Percentiles rank a stretch among this genome's conserved stretches.
Conservation (phyloP, 2,113 vertebrate genomes). For the Anser cygnoides region DNA sequence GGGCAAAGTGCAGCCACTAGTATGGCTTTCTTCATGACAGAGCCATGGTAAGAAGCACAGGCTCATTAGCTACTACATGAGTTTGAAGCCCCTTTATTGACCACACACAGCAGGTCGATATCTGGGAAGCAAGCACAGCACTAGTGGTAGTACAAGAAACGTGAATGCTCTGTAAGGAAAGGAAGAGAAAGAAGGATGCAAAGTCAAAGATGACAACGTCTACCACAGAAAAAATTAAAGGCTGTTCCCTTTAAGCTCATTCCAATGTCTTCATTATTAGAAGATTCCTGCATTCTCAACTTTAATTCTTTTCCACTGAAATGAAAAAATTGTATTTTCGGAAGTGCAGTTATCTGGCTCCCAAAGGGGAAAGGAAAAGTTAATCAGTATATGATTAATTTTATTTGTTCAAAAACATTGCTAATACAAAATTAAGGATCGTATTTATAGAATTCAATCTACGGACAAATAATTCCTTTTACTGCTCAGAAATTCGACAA, state of each 20-base stretch:
- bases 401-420: background rate
- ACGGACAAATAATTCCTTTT: background rate
- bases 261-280: background rate
- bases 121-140: background rate
- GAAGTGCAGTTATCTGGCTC: background rate
- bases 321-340: background rate
- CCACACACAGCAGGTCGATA: background rate
- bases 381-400: background rate
- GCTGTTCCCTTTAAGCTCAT: background rate
- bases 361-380: background rate
- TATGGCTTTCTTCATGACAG: background rate
- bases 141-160: background rate
- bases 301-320: background rate
- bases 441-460: background rate
- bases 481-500: background rate
- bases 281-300: background rate
- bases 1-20: background rate
- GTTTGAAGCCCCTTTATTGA: background rate
- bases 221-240: background rate
- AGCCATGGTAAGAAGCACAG: background rate
- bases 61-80: background rate
- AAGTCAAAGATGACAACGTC: background rate
- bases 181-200: background rate
- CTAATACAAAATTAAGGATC: no score
- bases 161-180: background rate